These are phyloP conservation scores for Cosmorhoe ocellata DNA, from an alignment of 2,888 invertebrate species.

Conservation along the genomic window DNA sequence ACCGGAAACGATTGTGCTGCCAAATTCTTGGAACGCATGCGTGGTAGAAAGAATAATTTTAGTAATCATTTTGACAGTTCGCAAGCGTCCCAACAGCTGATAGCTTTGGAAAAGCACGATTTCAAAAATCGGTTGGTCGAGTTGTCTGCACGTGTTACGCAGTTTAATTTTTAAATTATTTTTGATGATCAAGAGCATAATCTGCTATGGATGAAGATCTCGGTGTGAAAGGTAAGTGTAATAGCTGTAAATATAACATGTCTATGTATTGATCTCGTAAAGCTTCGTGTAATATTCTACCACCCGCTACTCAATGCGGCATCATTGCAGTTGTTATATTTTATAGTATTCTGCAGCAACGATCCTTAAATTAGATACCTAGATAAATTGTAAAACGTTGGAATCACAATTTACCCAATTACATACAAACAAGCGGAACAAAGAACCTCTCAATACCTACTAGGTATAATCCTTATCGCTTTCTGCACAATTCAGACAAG, in stretches of 20 bases:
- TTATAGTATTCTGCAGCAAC: too few relatives aligned
- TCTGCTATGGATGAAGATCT: slow-evolving; percentile 63
- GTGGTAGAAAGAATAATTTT: neutral
- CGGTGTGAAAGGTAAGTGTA: slow-evolving; percentile 58
- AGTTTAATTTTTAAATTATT: slow-evolving; percentile 24
- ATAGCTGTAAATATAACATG: neutral
- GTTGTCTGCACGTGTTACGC: slow-evolving; percentile 62
- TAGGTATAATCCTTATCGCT: too few relatives aligned
- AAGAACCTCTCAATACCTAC: too few relatives aligned
- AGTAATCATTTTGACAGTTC: slow-evolving; percentile 69
- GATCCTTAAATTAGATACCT: too few relatives aligned
- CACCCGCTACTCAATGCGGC: too few relatives aligned
- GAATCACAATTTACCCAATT: too few relatives aligned
- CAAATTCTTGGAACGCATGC: slow-evolving; percentile 24
- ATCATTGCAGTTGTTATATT: too few relatives aligned
- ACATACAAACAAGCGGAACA: too few relatives aligned
- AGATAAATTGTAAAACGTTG: too few relatives aligned
- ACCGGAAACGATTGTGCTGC: slow-evolving; percentile 52
- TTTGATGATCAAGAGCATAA: slow-evolving; percentile 32
- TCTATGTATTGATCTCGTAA: too few relatives aligned
- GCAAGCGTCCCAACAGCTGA: slow-evolving; percentile 58
- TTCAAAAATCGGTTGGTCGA: slow-evolving; percentile 47
- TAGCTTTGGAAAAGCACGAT: slow-evolving; percentile 53
- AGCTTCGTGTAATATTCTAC: too few relatives aligned
- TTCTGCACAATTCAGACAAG: too few relatives aligned